Percentiles rank a stretch among this genome's conserved stretches.
Conservation (phyloP, 2,888 invertebrate species). For the Silvanus unidentatus region DNA sequence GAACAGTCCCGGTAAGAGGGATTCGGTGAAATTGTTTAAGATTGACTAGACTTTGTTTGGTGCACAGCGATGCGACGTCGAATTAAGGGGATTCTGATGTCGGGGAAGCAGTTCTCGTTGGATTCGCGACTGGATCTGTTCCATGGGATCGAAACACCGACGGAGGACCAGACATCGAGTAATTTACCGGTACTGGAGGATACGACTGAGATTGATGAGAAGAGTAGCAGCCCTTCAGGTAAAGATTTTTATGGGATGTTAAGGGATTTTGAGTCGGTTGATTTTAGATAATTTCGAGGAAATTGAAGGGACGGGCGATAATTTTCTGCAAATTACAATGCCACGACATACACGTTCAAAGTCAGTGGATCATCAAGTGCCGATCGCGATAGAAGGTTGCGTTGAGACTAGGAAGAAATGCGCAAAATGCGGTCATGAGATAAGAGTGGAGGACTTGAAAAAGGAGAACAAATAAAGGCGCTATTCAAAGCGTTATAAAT, state of each 20-base stretch:
- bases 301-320: background rate
- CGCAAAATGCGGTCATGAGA: conserved; percentile 40
- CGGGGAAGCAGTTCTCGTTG: conserved; percentile 84
- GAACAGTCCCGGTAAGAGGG: conserved; percentile 66
- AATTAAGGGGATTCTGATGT: conserved; percentile 81
- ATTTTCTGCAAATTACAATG: conserved; percentile 13
- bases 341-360: conserved; percentile 50
- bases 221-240: conserved; percentile 25
- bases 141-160: conserved; percentile 57
- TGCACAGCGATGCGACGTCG: conserved; percentile 70
- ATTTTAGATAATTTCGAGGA: background rate
- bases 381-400: conserved; percentile 19
- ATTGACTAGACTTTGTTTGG: background rate
- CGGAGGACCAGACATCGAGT: conserved; percentile 21
- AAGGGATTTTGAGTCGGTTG: background rate
- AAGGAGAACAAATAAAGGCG: background rate
- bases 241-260: background rate
- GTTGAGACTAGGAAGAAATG: conserved; percentile 27
- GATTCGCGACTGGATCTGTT: conserved; percentile 90
- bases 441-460: background rate
- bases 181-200: conserved; percentile 39
- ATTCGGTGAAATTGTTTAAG: background rate
- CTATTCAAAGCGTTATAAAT: background rate
- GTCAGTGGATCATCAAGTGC: conserved; percentile 51
- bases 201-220: conserved; percentile 33